Conservation (phyloP, 2,888 invertebrate genomes). For the Matsumyia berberina region DNA sequence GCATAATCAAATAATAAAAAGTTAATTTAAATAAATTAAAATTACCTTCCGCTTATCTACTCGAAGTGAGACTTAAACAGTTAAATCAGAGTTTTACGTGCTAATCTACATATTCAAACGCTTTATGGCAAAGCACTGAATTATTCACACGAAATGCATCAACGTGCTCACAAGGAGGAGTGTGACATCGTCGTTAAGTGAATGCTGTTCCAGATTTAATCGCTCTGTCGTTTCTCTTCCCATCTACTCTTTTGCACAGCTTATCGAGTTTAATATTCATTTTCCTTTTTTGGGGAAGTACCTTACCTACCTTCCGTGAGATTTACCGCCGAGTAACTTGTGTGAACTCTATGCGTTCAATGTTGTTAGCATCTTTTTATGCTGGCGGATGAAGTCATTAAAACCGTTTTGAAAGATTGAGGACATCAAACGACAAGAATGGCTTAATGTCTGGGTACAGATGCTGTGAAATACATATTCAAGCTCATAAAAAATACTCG, state of each 20-base stretch:
- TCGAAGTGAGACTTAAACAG: neutral
- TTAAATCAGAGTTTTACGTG: neutral
- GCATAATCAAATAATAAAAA: no score
- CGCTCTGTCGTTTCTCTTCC: neutral
- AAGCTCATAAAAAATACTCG: no score
- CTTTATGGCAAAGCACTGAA: neutral
- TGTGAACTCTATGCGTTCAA: neutral
- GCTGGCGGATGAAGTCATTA: no score
- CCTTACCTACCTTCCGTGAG: neutral
- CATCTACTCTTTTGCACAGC: neutral
- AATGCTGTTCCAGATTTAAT: constrained; percentile 18
- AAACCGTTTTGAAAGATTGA: no score
- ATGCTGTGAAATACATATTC: no score
- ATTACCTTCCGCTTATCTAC: neutral
- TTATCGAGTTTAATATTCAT: constrained; percentile 4
- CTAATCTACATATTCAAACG: neutral
- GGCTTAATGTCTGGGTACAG: no score
- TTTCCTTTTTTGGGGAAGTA: neutral
- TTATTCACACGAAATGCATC: constrained; percentile 34
- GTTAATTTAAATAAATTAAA: no score
- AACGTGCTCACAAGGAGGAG: neutral
- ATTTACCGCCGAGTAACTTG: neutral
- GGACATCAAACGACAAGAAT: no score
- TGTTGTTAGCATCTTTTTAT: no score
- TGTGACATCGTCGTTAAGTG: constrained; percentile 19